Evolutionary conservation across 1,140 invertebrate species (phyloP).

Genomic region (Anastrepha obliqua): DNA sequence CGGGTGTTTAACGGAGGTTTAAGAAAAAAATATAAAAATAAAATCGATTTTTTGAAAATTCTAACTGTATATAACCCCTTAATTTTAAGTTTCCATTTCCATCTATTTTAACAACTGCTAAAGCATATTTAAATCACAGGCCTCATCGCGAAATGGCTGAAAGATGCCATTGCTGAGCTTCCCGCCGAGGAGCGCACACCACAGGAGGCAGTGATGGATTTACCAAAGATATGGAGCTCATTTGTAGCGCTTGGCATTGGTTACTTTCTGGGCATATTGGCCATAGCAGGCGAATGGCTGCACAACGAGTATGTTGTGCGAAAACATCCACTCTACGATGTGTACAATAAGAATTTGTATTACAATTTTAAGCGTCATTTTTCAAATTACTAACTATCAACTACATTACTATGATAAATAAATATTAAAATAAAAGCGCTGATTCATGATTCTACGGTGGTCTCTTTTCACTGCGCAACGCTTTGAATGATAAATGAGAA

Average conservation of each 20-base stretch:
- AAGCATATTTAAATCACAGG: slow-evolving; percentile 18
- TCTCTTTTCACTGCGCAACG: too few species aligned
- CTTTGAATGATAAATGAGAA: too few species aligned
- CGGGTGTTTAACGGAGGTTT: too few species aligned
- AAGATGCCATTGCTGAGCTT: slow-evolving; percentile 79
- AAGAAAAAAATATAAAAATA: too few species aligned
- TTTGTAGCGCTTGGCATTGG: slow-evolving; percentile 82
- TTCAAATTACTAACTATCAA: slow-evolving; percentile 13
- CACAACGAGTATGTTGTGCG: slow-evolving; percentile 81
- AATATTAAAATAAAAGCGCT: too few species aligned
- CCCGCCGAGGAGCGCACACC: slow-evolving; percentile 75
- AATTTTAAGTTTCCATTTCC: not conserved
- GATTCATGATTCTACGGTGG: too few species aligned
- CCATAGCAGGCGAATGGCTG: slow-evolving; percentile 78
- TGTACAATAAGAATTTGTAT: slow-evolving; percentile 76
- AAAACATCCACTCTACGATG: slow-evolving; percentile 82
- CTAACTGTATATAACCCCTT: not conserved
- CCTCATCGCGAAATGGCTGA: slow-evolving; percentile 85
- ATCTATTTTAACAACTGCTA: too few species aligned
- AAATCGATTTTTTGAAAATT: not conserved
- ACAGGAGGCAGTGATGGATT: slow-evolving; percentile 82
- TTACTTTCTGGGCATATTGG: slow-evolving; percentile 78
- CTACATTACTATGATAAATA: too few species aligned
- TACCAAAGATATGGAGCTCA: slow-evolving; percentile 85
- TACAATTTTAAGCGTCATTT: slow-evolving; percentile 66